These are phyloP conservation scores for Platysternon megacephalum DNA, from an alignment of 2,113 vertebrate genomes.

Conservation along the genomic window DNA sequence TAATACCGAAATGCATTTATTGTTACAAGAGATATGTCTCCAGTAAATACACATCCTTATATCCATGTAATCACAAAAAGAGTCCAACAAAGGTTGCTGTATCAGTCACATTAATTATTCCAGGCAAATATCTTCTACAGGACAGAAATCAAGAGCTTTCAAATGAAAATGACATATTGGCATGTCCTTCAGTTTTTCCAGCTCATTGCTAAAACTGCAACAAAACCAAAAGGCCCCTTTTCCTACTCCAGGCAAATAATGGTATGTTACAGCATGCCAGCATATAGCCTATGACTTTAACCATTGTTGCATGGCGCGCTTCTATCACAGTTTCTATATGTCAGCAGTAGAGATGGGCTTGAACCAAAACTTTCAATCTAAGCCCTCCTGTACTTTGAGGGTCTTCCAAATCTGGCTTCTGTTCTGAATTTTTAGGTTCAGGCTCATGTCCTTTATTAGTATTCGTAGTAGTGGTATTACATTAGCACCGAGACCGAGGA, in stretches of 20 bases:
- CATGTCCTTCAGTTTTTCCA: neutral
- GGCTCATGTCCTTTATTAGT: neutral
- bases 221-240: neutral
- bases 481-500: neutral
- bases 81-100: neutral
- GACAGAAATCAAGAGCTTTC: neutral
- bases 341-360: neutral
- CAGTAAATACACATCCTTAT: neutral
- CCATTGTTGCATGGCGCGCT: neutral
- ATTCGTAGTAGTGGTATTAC: neutral
- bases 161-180: neutral
- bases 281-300: neutral
- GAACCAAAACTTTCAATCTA: neutral
- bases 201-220: neutral
- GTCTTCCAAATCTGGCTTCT: neutral
- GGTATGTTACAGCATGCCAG: neutral
- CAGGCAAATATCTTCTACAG: neutral
- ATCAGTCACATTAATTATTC: rapidly evolving
- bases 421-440: neutral
- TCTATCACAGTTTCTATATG: neutral
- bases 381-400: neutral
- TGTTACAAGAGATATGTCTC: neutral
- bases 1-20: neutral
- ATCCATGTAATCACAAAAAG: neutral
- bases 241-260: neutral